phyloP scores from a whole-genome alignment of 2,113 vertebrate species.

The Platycercus adscitus region DNA sequence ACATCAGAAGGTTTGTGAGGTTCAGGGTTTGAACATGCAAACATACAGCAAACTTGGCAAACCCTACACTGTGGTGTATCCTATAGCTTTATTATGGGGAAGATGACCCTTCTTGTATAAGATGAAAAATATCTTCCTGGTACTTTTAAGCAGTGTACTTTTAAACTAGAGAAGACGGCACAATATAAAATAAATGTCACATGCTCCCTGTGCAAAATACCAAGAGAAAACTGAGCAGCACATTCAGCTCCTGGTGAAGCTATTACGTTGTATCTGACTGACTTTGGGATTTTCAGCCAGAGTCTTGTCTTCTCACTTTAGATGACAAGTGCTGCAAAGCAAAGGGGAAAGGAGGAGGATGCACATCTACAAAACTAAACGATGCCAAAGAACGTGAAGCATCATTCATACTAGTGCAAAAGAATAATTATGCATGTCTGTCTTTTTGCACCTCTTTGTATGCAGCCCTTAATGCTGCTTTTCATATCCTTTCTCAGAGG shows the following conservation, averaged over 20 bases:
- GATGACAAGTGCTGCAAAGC: not conserved
- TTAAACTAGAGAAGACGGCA: not conserved
- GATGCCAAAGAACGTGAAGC: not conserved
- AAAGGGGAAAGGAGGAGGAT: not conserved
- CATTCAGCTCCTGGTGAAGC: not conserved
- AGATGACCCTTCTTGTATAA: not conserved
- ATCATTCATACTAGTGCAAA: not conserved
- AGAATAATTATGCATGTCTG: not conserved
- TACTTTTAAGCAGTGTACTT: not conserved
- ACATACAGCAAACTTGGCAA: not conserved
- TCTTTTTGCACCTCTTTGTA: conserved; percentile 13
- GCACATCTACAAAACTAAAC: not conserved
- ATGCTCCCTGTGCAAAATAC: not conserved
- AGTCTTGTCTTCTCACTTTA: not conserved
- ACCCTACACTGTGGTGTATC: not conserved
- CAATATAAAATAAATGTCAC: not conserved
- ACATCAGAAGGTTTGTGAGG: not conserved
- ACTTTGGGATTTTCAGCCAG: not conserved
- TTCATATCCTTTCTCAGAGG: conserved; percentile 3
- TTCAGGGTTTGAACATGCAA: not conserved
- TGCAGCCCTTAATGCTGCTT: conserved; percentile 24
- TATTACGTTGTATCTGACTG: not conserved
- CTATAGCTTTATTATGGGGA: not conserved
- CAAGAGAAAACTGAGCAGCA: not conserved
- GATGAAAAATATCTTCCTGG: not conserved